Evolutionary conservation across 2,113 vertebrate species (phyloP).

Genomic region (Pelvicachromis taeniatus): DNA sequence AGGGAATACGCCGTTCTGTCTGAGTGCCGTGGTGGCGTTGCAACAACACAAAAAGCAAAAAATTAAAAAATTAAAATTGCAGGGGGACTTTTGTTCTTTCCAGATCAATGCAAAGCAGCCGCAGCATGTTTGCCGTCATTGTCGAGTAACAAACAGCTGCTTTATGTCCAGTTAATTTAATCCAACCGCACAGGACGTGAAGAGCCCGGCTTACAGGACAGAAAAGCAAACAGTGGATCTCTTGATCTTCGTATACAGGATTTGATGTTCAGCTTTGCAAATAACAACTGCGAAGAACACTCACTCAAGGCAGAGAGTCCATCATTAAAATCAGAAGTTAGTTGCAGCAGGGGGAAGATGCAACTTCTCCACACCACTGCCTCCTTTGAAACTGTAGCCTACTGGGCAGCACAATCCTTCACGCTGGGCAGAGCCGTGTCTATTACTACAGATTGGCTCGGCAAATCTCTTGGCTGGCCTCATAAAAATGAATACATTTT

Average conservation of each 20-base stretch:
- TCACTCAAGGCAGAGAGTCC: slow-evolving; percentile 16
- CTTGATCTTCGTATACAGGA: slow-evolving; percentile 7
- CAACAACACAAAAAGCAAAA: background rate
- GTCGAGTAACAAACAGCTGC: background rate
- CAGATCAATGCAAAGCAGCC: background rate
- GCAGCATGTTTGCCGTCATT: background rate
- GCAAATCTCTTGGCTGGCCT: slow-evolving; percentile 32
- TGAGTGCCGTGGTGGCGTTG: background rate
- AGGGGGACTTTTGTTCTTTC: background rate
- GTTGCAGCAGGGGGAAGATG: background rate
- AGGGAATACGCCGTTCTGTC: background rate
- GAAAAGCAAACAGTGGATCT: background rate
- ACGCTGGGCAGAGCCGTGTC: slow-evolving; percentile 31
- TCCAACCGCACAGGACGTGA: background rate
- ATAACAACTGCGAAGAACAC: slow-evolving; percentile 7
- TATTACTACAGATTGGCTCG: slow-evolving; percentile 37
- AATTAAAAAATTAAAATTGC: background rate
- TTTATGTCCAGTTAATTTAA: background rate
- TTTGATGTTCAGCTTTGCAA: slow-evolving; percentile 19
- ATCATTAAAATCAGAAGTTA: slow-evolving; percentile 55
- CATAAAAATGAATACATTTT: slow-evolving; percentile 1
- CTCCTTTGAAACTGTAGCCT: slow-evolving; percentile 41
- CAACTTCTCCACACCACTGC: slow-evolving; percentile 27
- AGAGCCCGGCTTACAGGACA: background rate
- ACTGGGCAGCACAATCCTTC: slow-evolving; percentile 35